These are phyloP conservation scores for Brassicogethes aeneus DNA, from an alignment of 2,888 invertebrate genomes.

Conservation along the genomic window DNA sequence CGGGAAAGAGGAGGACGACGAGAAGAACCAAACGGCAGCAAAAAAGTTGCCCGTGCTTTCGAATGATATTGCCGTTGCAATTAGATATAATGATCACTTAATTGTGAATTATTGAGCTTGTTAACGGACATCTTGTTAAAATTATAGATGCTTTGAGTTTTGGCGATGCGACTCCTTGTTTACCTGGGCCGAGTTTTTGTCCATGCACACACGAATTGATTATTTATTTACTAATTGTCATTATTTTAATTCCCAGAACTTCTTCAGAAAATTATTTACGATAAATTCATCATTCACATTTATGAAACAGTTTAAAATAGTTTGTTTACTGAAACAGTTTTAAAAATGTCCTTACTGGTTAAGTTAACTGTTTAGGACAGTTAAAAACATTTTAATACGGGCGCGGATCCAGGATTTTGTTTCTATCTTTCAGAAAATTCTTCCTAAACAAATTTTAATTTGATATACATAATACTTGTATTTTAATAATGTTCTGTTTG, in stretches of 20 bases:
- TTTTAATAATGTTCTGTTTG: too few relatives aligned
- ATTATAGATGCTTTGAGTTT: slow-evolving; percentile 28
- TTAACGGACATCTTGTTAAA: slow-evolving; percentile 37
- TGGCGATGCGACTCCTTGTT: slow-evolving; percentile 9
- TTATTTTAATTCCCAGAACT: slow-evolving; percentile 3
- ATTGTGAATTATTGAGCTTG: slow-evolving; percentile 42
- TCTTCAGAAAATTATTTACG: too few relatives aligned
- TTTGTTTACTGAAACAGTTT: too few relatives aligned
- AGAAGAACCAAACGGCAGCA: slow-evolving; percentile 2
- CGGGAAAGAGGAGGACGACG: not conserved
- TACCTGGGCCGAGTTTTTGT: slow-evolving; percentile 15
- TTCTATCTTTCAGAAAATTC: too few relatives aligned
- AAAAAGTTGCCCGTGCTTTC: slow-evolving; percentile 23
- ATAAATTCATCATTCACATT: too few relatives aligned
- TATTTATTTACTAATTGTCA: slow-evolving; percentile 23
- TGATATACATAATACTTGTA: too few relatives aligned
- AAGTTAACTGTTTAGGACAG: too few relatives aligned
- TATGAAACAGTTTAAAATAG: too few relatives aligned
- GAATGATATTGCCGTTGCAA: slow-evolving; percentile 36
- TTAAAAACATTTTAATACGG: too few relatives aligned
- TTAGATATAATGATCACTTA: slow-evolving; percentile 42
- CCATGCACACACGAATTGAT: slow-evolving; percentile 10
- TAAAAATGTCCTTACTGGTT: too few relatives aligned
- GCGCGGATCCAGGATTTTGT: too few relatives aligned
- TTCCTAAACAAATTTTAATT: too few relatives aligned